Base-by-base conservation (phyloP, 2,113 vertebrate species). In the Anser cygnoides region DNA sequence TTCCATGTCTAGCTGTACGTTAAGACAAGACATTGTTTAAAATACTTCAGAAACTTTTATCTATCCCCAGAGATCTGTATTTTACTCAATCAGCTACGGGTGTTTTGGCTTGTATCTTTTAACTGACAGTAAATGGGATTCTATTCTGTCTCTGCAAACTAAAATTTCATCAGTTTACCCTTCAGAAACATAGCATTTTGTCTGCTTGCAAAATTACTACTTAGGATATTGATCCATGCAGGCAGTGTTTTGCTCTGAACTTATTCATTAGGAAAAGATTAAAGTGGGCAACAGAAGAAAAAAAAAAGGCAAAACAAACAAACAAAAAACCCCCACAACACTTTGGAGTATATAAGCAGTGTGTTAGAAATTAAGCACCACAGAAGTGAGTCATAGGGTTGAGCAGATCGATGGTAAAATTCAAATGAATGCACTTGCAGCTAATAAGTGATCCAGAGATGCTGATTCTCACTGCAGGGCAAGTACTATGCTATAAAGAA, bases 181-280 rank as follows among this genome's bases (percentile, higher is more conserved):
- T 95, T 97, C 85, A 92, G 91, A 96, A 95, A 91, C 11, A 37
- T 6, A 70, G 52, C 65, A 8, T 86, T 97, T 91, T 95, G 54
- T 86, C 81, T 70, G 73, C 92, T 95, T 94, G 78, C 87, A 96
- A 82, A 95, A 96, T 91, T 90, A 33, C 80, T 87, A 41, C 55
- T 84, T 71, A 49, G 68, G 80, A 84, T 89, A 97, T 95, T 55
- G 96, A 96, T 96, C 83, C 52, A 23, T 50, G 49, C 54, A 43
- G 89, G 41, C 81, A 95, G 57, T 70, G 39, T 84, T 93, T 77
- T 86, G 57, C 39, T 85, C 74, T 85, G 86, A 95, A 89, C 74
- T 89, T 92, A 75, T 66, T 94, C 84, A 90, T 96, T 95, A 93
- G 87, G 67, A 95, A 85, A 81, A 43, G 81, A 97, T 96, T 95